Evolutionary conservation across 2,113 vertebrate genomes (phyloP).

Genomic region (Callocephalon fimbriatum): DNA sequence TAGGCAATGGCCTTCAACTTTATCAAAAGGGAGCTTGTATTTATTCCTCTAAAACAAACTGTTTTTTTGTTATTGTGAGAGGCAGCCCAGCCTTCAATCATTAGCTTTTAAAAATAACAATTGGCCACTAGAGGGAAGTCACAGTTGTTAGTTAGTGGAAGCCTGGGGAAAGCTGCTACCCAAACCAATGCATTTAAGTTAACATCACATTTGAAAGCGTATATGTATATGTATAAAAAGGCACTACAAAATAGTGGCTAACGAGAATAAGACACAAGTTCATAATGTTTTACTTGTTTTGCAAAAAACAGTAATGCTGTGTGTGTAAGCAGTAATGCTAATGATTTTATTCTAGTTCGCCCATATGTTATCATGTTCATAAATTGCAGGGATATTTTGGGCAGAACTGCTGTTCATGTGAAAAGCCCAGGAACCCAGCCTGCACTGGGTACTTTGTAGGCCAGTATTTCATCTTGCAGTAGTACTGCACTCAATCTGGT

Average conservation of each 20-base stretch:
- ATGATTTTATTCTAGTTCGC: not conserved
- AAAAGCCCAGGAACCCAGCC: not conserved
- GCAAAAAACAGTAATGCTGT: not conserved
- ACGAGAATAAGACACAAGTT: not conserved
- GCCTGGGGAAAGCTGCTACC: not conserved
- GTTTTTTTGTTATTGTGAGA: not conserved
- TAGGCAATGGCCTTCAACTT: not conserved
- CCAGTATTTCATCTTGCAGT: not conserved
- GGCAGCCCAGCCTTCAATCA: not conserved
- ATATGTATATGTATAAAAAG: not conserved
- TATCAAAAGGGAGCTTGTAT: not conserved
- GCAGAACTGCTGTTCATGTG: not conserved
- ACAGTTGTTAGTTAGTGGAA: not conserved
- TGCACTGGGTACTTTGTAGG: not conserved
- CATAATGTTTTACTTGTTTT: not conserved
- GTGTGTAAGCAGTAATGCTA: not conserved
- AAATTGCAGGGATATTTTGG: not conserved
- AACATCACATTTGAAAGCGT: not conserved
- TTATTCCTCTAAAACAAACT: not conserved
- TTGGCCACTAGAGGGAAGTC: slow-evolving; percentile 28
- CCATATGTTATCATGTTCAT: not conserved
- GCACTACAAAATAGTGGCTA: not conserved
- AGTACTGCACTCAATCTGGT: not conserved
- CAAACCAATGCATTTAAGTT: not conserved
- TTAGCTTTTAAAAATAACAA: not conserved